Conservation (phyloP, 2,888 invertebrate species). For the Sycophila texana region DNA sequence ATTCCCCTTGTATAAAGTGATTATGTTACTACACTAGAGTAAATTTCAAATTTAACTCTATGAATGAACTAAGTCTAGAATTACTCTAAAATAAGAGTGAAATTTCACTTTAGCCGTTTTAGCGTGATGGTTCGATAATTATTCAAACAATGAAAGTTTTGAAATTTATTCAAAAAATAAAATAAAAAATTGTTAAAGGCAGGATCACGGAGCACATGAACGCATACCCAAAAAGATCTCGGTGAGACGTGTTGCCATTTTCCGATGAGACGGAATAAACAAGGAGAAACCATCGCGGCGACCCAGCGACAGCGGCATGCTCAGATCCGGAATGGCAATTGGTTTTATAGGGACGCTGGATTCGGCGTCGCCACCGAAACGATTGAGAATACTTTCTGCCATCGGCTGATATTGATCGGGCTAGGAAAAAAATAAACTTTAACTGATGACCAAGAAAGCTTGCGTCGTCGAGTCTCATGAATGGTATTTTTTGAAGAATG, state of each 20-base stretch:
- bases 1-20: too few relatives aligned
- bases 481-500: too few relatives aligned
- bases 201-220: neutral
- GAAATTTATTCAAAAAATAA: too few relatives aligned
- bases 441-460: neutral
- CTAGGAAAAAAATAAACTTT: slow-evolving; percentile 63
- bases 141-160: too few relatives aligned
- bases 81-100: too few relatives aligned
- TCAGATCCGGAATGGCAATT: slow-evolving; percentile 81
- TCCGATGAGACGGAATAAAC: slow-evolving; percentile 84
- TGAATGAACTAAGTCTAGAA: too few relatives aligned
- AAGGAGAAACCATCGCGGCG: slow-evolving; percentile 84
- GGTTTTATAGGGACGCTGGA: slow-evolving; percentile 78
- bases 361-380: slow-evolving; percentile 78
- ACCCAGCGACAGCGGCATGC: slow-evolving; percentile 79
- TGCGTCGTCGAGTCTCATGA: too few relatives aligned
- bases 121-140: too few relatives aligned
- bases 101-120: too few relatives aligned
- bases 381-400: slow-evolving; percentile 78
- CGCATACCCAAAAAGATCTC: slow-evolving; percentile 81
- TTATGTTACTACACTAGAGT: too few relatives aligned
- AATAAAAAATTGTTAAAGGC: too few relatives aligned
- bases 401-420: slow-evolving; percentile 79
- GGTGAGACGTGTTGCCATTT: slow-evolving; percentile 84
- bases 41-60: too few relatives aligned